phyloP scores from a whole-genome alignment of 2,888 invertebrate genomes.

The Iselma pallidipennis region DNA sequence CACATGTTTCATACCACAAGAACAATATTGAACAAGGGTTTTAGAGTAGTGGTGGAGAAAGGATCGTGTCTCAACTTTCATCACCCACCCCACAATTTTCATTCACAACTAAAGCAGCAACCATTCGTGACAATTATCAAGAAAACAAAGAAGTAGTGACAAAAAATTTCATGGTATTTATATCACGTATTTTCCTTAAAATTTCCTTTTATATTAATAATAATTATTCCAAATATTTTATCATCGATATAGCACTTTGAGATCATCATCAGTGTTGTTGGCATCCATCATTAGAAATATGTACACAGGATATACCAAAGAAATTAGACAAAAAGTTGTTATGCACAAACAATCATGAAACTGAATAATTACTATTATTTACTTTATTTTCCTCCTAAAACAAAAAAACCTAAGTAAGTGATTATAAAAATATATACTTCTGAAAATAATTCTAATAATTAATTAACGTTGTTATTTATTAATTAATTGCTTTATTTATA shows the following conservation, averaged over 20 bases:
- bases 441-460: constrained; percentile 1
- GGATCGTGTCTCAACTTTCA: background rate
- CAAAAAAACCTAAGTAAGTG: too few relatives aligned
- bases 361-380: constrained; percentile 2
- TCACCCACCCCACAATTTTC: constrained; percentile 7
- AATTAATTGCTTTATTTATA: background rate
- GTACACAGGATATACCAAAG: background rate
- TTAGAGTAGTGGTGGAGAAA: too few relatives aligned
- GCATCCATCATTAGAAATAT: constrained; percentile 1
- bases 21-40: background rate
- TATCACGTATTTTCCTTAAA: background rate
- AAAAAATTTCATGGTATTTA: background rate
- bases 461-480: background rate
- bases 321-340: background rate
- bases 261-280: background rate
- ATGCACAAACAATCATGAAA: background rate
- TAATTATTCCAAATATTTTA: background rate
- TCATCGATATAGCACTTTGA: background rate
- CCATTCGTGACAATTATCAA: background rate
- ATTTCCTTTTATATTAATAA: background rate
- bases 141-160: background rate
- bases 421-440: background rate
- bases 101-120: constrained; percentile 7
- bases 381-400: too few relatives aligned
- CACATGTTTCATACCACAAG: constrained; percentile 27